Conservation (phyloP, 2,113 vertebrate species). For the Percopsis transmontana region DNA sequence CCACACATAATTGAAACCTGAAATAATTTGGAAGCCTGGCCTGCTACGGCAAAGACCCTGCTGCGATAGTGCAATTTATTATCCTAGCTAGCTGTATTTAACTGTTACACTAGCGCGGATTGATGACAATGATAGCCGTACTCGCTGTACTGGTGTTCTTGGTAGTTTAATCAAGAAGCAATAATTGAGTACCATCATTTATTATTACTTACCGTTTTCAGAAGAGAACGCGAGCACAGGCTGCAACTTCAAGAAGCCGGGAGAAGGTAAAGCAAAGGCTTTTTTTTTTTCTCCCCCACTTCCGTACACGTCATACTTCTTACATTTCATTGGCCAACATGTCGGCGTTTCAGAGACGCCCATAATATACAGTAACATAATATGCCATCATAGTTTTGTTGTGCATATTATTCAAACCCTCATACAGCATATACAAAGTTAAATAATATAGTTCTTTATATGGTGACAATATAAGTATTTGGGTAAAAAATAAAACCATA, state of each 20-base stretch:
- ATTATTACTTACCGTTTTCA: constrained; percentile 46
- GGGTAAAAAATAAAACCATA: neutral
- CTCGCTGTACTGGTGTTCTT: no score
- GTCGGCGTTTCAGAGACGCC: neutral
- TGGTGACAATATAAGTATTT: neutral
- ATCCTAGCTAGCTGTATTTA: constrained; percentile 54
- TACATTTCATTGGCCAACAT: neutral
- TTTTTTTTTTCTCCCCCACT: constrained; percentile 2
- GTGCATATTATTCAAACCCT: no score
- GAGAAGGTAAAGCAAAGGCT: constrained; percentile 42
- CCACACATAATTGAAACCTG: constrained; percentile 44
- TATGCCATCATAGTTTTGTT: no score
- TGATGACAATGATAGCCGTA: no score
- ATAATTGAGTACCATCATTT: neutral
- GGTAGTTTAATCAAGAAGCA: neutral
- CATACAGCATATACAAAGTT: neutral
- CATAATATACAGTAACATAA: no score
- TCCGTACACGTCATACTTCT: constrained; percentile 19
- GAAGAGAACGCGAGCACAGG: constrained; percentile 47
- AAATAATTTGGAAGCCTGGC: constrained; percentile 25
- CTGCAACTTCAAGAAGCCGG: constrained; percentile 59
- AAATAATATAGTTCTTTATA: neutral
- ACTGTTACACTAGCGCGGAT: constrained; percentile 24
- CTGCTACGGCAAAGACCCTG: constrained; percentile 5
- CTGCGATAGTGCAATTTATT: constrained; percentile 44